These are phyloP conservation scores for Terrapene triunguis DNA, from an alignment of 2,113 vertebrate species.

Conservation along the genomic window DNA sequence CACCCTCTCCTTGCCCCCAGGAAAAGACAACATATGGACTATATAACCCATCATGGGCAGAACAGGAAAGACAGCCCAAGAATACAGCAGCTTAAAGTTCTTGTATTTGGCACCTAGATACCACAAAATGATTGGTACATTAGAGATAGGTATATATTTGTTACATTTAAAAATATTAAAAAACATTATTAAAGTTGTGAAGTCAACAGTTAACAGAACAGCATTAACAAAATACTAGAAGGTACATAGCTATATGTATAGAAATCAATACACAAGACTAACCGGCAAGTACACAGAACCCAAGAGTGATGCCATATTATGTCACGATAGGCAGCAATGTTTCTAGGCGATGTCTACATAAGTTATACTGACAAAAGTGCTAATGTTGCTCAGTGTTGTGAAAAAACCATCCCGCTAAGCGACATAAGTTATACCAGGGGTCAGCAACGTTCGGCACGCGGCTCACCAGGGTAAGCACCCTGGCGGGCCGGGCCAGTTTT, in stretches of 20 bases:
- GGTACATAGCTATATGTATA: not conserved
- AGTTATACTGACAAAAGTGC: too few relatives aligned
- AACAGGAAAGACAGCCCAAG: not conserved
- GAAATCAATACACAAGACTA: not conserved
- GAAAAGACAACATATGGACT: not conserved
- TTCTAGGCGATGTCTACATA: not conserved
- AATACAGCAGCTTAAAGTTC: rapidly evolving
- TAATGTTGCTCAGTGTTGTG: too few relatives aligned
- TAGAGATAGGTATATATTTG: not conserved
- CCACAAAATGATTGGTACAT: not conserved
- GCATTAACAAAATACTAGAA: not conserved
- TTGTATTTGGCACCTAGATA: not conserved
- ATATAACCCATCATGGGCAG: not conserved
- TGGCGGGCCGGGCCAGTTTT: too few relatives aligned
- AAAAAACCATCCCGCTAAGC: too few relatives aligned
- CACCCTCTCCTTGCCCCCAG: not conserved
- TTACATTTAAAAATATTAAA: not conserved
- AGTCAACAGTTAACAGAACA: not conserved
- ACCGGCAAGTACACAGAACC: not conserved
- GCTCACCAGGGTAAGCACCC: too few relatives aligned
- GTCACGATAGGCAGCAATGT: not conserved
- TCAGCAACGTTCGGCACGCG: too few relatives aligned
- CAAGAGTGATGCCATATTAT: not conserved
- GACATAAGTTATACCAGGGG: too few relatives aligned
- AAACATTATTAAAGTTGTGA: not conserved